Evolutionary conservation across 2,888 invertebrate species (phyloP), one percentile per base, ranked within the genome.

Genomic region (Drosophila borborema): DNA sequence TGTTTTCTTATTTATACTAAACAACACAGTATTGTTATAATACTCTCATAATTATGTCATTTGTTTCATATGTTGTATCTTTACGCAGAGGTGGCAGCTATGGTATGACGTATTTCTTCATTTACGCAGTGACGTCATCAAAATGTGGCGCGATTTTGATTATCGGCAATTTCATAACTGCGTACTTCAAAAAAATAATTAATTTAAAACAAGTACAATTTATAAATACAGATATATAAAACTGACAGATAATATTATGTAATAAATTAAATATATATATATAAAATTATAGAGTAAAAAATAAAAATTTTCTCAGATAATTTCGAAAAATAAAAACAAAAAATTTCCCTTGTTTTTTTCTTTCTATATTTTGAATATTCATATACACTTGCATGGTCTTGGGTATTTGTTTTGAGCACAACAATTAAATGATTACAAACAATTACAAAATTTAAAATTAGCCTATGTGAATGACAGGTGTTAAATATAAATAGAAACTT

Each of bases 401-500:
- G 49, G 48, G 53, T 53, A 58, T 49, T 62, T 70, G 46, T 76
- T 85, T 88, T 88, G 88, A 88, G 88, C 88, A 83, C 75, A 76
- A 65, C 63, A 53, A 77, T 16, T 23, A 23, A 72, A 51, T 64
- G 28, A 64, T 77, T 73, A 75, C 40, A 79, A 75, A 65, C 79
- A 79, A 75, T 67, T 81, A 77, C 65, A 75, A 58, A 51, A 28
- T 65, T 2, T 40, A 23, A 51, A n/a, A 55, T 64, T 72, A 80
- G 72, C 79, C 76, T 83, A 79, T 54, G 76, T 72, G 69, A 74
- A 78, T 64, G 73, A 63, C 64, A 63, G 62, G 72, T 78, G 83
- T 88, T 82, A 75, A 75, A 86, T 60, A 73, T 86, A 86, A 86
- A 83, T 86, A 86, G 80, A 88, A 82, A 83, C 83, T 72, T 86